phyloP scores from a whole-genome alignment of 2,888 invertebrate genomes.

The Zaprionus lineosus region DNA sequence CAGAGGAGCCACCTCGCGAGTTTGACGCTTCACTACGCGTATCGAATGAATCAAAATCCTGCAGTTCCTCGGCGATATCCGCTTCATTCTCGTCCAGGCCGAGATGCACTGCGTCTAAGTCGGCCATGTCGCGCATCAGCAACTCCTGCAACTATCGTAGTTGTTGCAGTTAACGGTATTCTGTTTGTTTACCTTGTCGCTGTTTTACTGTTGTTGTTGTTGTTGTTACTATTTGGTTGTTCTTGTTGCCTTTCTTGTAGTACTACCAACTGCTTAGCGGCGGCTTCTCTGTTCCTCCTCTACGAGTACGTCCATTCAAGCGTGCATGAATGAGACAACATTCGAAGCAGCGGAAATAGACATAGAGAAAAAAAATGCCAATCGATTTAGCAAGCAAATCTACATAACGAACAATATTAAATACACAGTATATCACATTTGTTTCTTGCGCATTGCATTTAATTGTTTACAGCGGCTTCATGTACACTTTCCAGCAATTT shows the following conservation, averaged over 20 bases:
- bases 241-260: constrained; percentile 10
- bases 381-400: constrained; percentile 63
- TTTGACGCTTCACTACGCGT: constrained; percentile 95
- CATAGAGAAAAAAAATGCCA: constrained; percentile 75
- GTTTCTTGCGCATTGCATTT: constrained; percentile 29
- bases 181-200: constrained; percentile 59
- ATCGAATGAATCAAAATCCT: constrained; percentile 89
- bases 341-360: constrained; percentile 57
- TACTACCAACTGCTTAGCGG: constrained; percentile 34
- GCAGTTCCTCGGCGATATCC: constrained; percentile 91
- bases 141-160: constrained; percentile 25
- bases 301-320: constrained; percentile 39
- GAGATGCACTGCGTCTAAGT: constrained; percentile 86
- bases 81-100: constrained; percentile 87
- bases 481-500: constrained; percentile 13
- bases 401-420: constrained; percentile 33
- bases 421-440: constrained; percentile 21
- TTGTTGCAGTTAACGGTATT: constrained; percentile 13
- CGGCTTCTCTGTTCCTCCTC: constrained; percentile 39
- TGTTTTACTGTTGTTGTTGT: constrained; percentile 16
- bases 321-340: constrained; percentile 44
- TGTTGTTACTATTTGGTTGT: constrained; percentile 15
- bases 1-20: constrained; percentile 86
- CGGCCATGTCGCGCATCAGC: constrained; percentile 82
- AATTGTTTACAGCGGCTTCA: neutral